A percentile compares a stretch with the other conserved stretches of the same genome.
These are phyloP conservation scores for Phragmatobia fuliginosa DNA, from an alignment of 2,888 invertebrate species.

Conservation along the genomic window DNA sequence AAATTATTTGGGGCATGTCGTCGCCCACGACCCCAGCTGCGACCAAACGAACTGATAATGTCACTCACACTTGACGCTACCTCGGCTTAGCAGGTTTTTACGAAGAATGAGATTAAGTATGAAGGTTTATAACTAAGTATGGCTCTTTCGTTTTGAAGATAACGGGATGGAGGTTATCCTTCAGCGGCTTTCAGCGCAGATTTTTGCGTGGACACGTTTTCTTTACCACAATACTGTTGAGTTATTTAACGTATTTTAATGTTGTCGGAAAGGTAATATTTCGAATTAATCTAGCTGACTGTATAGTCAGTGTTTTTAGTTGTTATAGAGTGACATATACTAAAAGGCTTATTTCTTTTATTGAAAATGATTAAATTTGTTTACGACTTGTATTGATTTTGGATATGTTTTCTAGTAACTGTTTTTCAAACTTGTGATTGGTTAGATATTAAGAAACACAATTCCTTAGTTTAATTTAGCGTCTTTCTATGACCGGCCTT, in stretches of 20 bases:
- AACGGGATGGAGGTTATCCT: slow-evolving; percentile 43
- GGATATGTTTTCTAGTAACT: too few relatives aligned
- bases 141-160: slow-evolving; percentile 46
- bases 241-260: background rate
- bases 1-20: slow-evolving; percentile 63
- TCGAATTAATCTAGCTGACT: background rate
- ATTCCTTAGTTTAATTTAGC: too few relatives aligned
- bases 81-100: slow-evolving; percentile 64
- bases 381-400: too few relatives aligned
- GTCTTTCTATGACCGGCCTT: too few relatives aligned
- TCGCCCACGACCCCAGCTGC: slow-evolving; percentile 57
- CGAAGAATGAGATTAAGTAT: slow-evolving; percentile 66
- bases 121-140: slow-evolving; percentile 55
- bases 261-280: background rate
- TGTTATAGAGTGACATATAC: background rate
- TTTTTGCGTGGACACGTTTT: slow-evolving; percentile 39
- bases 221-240: slow-evolving; percentile 30
- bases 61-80: slow-evolving; percentile 74
- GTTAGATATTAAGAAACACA: too few relatives aligned
- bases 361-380: too few relatives aligned
- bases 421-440: too few relatives aligned
- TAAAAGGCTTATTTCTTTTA: too few relatives aligned
- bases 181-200: slow-evolving; percentile 34
- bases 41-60: slow-evolving; percentile 72
- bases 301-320: background rate